A percentile compares a stretch with the other conserved stretches of the same genome.
Conservation (phyloP, 2,113 vertebrate species). For the Pandion haliaetus region DNA sequence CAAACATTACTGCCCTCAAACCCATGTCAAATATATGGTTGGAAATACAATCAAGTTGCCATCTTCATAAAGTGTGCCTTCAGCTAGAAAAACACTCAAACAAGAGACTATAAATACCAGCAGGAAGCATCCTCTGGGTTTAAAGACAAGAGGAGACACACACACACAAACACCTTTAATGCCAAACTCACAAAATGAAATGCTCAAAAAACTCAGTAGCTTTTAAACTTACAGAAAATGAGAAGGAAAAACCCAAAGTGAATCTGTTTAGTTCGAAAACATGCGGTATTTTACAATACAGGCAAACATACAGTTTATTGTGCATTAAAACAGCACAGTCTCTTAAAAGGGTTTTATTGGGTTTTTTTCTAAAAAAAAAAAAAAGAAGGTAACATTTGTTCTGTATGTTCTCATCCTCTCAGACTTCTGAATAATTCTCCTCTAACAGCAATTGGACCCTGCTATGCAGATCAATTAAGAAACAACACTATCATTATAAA, state of each 20-base stretch:
- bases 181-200: not conserved
- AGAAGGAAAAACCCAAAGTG: not conserved
- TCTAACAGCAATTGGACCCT: not conserved
- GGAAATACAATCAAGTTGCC: not conserved
- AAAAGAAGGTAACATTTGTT: not conserved
- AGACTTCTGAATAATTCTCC: constrained; percentile 36
- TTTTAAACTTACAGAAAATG: not conserved
- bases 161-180: not conserved
- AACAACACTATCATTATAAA: constrained; percentile 36
- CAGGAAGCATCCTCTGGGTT: not conserved
- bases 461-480: constrained; percentile 31
- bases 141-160: not conserved
- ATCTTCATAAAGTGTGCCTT: not conserved
- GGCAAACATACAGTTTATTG: not conserved
- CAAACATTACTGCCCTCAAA: not conserved
- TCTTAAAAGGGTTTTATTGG: not conserved
- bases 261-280: not conserved
- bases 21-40: not conserved
- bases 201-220: not conserved
- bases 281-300: not conserved
- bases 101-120: not conserved
- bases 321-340: not conserved
- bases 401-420: constrained; percentile 29
- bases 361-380: not conserved
- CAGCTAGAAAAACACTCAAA: not conserved